These are phyloP conservation scores for Babylonia areolata DNA, from an alignment of 1,140 invertebrate species.

Conservation along the genomic window DNA sequence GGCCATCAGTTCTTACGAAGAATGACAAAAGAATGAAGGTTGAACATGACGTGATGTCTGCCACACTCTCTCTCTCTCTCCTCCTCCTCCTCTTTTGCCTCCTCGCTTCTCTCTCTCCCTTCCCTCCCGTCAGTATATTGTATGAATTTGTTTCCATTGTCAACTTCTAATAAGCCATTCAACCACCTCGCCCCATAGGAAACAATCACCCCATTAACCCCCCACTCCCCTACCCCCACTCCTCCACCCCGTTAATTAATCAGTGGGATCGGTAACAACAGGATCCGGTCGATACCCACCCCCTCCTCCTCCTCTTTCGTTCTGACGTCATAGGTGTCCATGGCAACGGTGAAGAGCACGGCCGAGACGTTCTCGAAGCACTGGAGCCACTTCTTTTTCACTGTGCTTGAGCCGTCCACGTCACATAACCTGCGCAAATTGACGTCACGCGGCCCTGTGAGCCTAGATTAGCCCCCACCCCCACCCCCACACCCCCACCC, in stretches of 20 bases:
- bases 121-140: too few species aligned
- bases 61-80: neutral
- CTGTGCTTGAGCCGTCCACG: conserved; percentile 41
- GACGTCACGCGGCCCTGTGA: too few species aligned
- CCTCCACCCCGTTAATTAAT: neutral
- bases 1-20: too few species aligned
- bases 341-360: conserved; percentile 41
- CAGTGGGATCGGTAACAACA: too few species aligned
- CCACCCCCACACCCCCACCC: too few species aligned
- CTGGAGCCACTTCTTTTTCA: conserved; percentile 49
- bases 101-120: neutral
- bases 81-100: neutral
- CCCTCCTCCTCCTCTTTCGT: conserved; percentile 33
- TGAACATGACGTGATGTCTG: too few species aligned
- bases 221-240: neutral
- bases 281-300: neutral
- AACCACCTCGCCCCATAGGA: too few species aligned
- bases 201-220: neutral
- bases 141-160: too few species aligned
- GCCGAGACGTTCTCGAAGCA: conserved; percentile 46
- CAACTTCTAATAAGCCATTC: too few species aligned
- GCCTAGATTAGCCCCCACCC: too few species aligned
- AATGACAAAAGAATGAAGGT: too few species aligned
- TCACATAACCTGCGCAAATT: conserved; percentile 39
- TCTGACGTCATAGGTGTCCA: conserved; percentile 40